Evolutionary conservation across 1,140 invertebrate genomes (phyloP).

Genomic region (Ephestia elutella): DNA sequence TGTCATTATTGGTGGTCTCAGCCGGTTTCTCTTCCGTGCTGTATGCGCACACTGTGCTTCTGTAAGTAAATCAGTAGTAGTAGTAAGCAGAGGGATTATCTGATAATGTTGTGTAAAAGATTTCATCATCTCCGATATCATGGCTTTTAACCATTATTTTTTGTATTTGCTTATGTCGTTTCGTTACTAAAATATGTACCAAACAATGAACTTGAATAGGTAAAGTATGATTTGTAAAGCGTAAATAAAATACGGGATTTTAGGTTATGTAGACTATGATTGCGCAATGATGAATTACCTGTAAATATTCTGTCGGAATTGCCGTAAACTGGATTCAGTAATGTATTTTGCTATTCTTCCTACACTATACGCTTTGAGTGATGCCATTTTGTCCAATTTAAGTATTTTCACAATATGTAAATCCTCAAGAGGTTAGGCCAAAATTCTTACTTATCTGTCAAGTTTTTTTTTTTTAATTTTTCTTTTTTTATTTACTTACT

Average conservation of each 20-base stretch:
- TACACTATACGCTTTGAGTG: conserved; percentile 58
- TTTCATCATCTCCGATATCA: too few relatives aligned
- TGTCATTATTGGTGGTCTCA: conserved; percentile 25
- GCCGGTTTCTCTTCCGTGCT: conserved; percentile 52
- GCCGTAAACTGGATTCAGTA: conserved; percentile 41
- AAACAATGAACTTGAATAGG: too few relatives aligned
- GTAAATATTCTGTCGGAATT: conserved; percentile 47
- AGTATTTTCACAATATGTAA: conserved; percentile 24
- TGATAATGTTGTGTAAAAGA: too few relatives aligned
- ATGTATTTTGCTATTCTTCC: conserved; percentile 54
- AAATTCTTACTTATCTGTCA: conserved; percentile 27
- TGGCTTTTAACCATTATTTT: too few relatives aligned
- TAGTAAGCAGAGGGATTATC: too few relatives aligned
- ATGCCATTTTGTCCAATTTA: conserved; percentile 50
- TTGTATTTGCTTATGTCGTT: too few relatives aligned
- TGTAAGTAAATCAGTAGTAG: conserved; percentile 13
- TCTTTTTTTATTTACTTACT: not conserved
- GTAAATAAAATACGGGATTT: conserved; percentile 14
- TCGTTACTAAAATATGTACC: too few relatives aligned
- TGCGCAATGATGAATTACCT: conserved; percentile 62
- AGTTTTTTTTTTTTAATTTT: not conserved
- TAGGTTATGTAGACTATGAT: conserved; percentile 41
- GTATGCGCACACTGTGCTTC: conserved; percentile 37
- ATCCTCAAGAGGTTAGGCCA: conserved; percentile 37
- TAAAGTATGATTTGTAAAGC: not conserved